Evolutionary conservation across 1,140 invertebrate species (phyloP).

Genomic region (Antheraea mylitta): DNA sequence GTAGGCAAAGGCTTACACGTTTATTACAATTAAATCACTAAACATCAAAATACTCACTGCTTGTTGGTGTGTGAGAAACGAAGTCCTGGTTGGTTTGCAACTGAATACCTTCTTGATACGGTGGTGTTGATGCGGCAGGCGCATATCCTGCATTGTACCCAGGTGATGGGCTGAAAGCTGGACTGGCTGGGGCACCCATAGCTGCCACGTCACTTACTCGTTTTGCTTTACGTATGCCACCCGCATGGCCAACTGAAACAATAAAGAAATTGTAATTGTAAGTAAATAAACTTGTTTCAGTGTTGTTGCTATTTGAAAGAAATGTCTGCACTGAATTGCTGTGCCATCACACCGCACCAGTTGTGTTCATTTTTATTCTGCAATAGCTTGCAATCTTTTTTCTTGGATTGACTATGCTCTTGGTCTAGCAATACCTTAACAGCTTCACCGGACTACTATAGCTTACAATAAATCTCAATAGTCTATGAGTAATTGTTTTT

Average conservation of each 20-base stretch:
- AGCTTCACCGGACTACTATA: no score
- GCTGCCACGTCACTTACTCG: slow-evolving; percentile 83
- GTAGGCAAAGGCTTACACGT: neutral
- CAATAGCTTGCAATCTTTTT: no score
- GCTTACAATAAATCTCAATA: no score
- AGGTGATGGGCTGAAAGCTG: slow-evolving; percentile 40
- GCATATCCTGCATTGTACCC: slow-evolving; percentile 44
- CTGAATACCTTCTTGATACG: slow-evolving; percentile 61
- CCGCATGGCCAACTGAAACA: slow-evolving; percentile 47
- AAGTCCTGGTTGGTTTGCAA: slow-evolving; percentile 53
- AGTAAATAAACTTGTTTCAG: no score
- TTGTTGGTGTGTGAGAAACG: slow-evolving; percentile 31
- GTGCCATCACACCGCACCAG: no score
- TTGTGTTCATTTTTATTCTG: no score
- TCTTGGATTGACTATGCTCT: no score
- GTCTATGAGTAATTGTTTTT: no score
- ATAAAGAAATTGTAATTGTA: neutral
- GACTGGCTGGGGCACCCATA: slow-evolving; percentile 77
- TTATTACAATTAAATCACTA: neutral
- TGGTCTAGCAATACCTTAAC: no score
- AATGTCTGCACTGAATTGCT: no score
- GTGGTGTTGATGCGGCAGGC: slow-evolving; percentile 47
- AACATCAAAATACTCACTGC: slow-evolving; percentile 35
- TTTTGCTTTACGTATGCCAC: slow-evolving; percentile 79
- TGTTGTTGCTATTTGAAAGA: no score